Base-by-base conservation (phyloP, 2,113 vertebrate genomes). In the Gnathonemus echidnorhynchus region DNA sequence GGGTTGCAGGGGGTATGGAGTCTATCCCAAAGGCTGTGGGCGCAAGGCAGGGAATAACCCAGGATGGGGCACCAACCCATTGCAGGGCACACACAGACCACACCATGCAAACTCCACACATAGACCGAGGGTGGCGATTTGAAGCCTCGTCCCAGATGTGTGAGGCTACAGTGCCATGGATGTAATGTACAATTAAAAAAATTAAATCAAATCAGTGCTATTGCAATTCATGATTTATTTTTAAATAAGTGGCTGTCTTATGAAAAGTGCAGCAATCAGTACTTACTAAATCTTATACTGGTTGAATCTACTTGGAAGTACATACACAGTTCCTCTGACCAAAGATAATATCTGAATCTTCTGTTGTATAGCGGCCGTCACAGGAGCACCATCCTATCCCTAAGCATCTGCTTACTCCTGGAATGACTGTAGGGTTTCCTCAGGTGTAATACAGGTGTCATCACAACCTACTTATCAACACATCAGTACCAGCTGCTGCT, bases 401-500 rank as follows among this genome's bases (percentile, higher is more conserved):
- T 31, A 70, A 70, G 62, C 62, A 70, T 70, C 62, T 27, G n/a
- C 9, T 90, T 87, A 92, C 88, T n/a, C 84, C 89, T 83, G 88
- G 88, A 86, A 90, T 80, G 19, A 15, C 88, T 88, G 45, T 42
- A 90, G 87, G 27, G 52, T 56, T 50, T 48, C 24, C 56, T 88
- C 70, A 86, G 13, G 2, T 80, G 84, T 86, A 42, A 27, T 5
- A 21, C 53, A 42, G 21, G 17, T 27, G 15, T 74, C 90, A 91
- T 93, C 89, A 93, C 88, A 90, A 93, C 94, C 92, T 31, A 31
- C 66, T 74, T 74, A 74, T 77, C 49, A 21, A 21, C 35, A 27
- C 93, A 94, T 95, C 91, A 93, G 86, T 8, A 58, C 88, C 52
- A 74, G 90, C 93, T 90, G 92, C 93, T 94, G 92, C 91, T 93